Evolutionary conservation across 2,113 vertebrate genomes (phyloP).

Genomic region (Pollachius pollachius): DNA sequence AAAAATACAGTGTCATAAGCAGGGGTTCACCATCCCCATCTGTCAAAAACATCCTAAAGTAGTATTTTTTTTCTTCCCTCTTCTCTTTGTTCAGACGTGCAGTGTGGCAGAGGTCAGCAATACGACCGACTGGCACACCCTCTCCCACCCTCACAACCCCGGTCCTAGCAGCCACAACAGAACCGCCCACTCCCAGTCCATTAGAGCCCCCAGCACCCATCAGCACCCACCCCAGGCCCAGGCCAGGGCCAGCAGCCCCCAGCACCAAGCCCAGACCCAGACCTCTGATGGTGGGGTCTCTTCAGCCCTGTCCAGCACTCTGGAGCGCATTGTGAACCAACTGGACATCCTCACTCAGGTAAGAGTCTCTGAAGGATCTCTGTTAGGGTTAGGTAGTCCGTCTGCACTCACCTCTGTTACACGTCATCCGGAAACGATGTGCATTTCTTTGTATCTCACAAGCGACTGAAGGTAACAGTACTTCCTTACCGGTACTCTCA

Average conservation of each 20-base stretch:
- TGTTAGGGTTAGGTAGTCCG: not conserved
- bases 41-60: too few relatives aligned
- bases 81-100: conserved; percentile 40
- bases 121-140: not conserved
- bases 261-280: conserved; percentile 23
- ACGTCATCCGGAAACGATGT: too few relatives aligned
- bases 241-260: conserved; percentile 23
- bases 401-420: too few relatives aligned
- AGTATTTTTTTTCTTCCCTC: not conserved
- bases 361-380: conserved; percentile 31
- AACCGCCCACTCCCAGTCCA: conserved; percentile 20
- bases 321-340: conserved; percentile 91
- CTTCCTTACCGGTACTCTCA: too few relatives aligned
- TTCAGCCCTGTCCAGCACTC: conserved; percentile 73
- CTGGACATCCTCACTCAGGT: conserved; percentile 95
- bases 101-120: conserved; percentile 30
- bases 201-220: conserved; percentile 33
- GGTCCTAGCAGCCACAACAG: conserved; percentile 32
- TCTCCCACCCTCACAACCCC: conserved; percentile 25
- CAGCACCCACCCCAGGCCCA: conserved; percentile 23
- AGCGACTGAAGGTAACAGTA: too few relatives aligned
- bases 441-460: too few relatives aligned
- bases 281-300: conserved; percentile 61
- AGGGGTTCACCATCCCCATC: too few relatives aligned
- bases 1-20: too few relatives aligned